phyloP scores from a whole-genome alignment of 2,113 vertebrate genomes.

The Clupea harengus region DNA sequence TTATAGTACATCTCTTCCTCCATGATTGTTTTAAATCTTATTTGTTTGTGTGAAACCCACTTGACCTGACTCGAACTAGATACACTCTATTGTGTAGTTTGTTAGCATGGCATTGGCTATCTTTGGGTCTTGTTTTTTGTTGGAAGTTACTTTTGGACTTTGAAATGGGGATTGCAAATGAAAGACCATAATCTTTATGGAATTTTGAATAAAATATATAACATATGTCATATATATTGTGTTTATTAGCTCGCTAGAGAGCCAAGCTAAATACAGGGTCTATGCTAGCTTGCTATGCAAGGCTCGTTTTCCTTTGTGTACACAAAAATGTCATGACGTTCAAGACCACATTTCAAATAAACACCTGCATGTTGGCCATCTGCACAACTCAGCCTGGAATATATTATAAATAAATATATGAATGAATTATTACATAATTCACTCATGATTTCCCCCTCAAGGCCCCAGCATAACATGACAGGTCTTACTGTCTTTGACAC shows the following conservation, averaged over 20 bases:
- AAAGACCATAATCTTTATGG: no score
- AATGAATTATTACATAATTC: neutral
- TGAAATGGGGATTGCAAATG: neutral
- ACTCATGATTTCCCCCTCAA: neutral
- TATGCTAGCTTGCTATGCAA: neutral
- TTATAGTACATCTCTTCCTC: no score
- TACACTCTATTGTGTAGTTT: neutral
- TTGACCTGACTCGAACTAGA: neutral
- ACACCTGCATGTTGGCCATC: neutral
- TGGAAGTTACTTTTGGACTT: neutral
- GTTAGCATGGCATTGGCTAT: neutral
- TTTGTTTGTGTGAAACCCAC: neutral
- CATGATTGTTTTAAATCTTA: no score
- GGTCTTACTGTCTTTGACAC: no score
- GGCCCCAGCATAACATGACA: no score
- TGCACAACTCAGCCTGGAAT: neutral
- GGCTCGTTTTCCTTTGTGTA: neutral
- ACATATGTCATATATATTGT: no score
- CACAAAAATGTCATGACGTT: neutral
- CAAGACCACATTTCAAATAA: neutral
- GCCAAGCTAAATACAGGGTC: neutral
- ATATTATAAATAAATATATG: neutral
- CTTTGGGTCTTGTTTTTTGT: neutral
- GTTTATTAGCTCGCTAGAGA: neutral
- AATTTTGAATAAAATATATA: no score